These are phyloP conservation scores for Schizopygopsis malacanthus DNA, from an alignment of 2,797 vertebrate genomes.

Conservation along the genomic window DNA sequence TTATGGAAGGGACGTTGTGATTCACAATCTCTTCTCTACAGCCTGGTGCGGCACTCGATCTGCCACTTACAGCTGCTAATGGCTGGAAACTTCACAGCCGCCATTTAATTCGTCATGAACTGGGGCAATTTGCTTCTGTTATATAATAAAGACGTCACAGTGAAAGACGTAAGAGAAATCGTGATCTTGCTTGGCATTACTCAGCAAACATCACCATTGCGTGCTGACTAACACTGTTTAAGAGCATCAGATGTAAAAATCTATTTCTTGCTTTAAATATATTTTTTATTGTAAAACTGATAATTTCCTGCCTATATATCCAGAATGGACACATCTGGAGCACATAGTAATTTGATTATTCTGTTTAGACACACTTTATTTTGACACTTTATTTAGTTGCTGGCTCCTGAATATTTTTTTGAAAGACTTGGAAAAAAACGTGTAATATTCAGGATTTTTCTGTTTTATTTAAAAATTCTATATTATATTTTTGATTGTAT, in stretches of 20 bases:
- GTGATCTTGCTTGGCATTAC: slow-evolving; percentile 17
- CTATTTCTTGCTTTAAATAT: background rate
- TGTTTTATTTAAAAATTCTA: background rate
- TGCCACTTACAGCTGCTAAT: slow-evolving; percentile 49
- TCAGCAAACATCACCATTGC: background rate
- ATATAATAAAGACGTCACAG: slow-evolving; percentile 39
- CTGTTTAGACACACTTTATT: background rate
- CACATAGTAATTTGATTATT: background rate
- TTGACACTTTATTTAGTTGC: background rate
- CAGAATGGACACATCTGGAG: background rate
- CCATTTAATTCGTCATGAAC: slow-evolving; percentile 39
- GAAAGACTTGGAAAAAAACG: too few relatives aligned
- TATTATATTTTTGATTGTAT: background rate
- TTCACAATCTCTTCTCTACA: slow-evolving; percentile 42
- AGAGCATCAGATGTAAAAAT: background rate
- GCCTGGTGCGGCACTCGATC: slow-evolving; percentile 6
- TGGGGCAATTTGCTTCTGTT: slow-evolving; percentile 38
- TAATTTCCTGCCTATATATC: background rate
- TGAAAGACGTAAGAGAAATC: slow-evolving; percentile 30
- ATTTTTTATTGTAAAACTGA: background rate
- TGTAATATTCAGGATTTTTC: background rate
- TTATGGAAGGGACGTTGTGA: slow-evolving; percentile 34
- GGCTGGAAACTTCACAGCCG: slow-evolving; percentile 44
- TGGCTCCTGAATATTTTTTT: background rate
- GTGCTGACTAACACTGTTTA: slow-evolving; percentile 14